Evolutionary conservation across 2,888 invertebrate genomes (phyloP), one percentile per base, ranked within the genome.

Genomic region (Ennomos erosarius): DNA sequence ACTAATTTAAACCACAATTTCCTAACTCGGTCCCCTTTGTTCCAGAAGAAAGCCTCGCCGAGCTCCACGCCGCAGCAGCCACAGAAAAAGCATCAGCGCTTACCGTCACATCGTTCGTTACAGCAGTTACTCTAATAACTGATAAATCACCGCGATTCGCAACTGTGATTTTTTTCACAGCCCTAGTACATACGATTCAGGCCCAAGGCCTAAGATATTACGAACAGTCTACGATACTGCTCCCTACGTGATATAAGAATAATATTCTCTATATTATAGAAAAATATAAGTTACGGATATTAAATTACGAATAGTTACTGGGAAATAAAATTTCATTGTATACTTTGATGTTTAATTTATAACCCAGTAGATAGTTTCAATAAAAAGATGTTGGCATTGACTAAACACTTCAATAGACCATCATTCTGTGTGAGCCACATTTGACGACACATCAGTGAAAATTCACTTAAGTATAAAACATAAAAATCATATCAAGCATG

Each of bases 21-120:
- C 65, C 67, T 85, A 79, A 82, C 65, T 56, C 74, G 52, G 51
- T n/a, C 62, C 36, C 75, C 57, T 81, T 91, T 90, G 90, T 92
- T 92, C 58, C 90, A 90, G 88, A 85, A 91, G 90, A 93, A 87
- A 92, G 92, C 71, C 85, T 92, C 54, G 92, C 92, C 0, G 92
- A 93, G 62, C 84, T 93, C 1, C 92, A 93, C 72, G 92, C 91
- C 13, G 84, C 84, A 1, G 77, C 79, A 46, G 72, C 81, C 1
- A 72, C 78, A 9, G 79, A 81, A 10, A 79, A 82, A 2, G 79
- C 87, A n/a, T 71, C 84, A 34, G 69, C 73, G 34, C 47, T 71
- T 10, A 62, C 78, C 2, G 73, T 82, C 16, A 70, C 76, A 54
- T 72, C 76, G 53, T 64, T 84, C 69, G 64, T 83, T 35, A 54